These are phyloP conservation scores for Limnephilus rhombicus DNA, from an alignment of 2,888 invertebrate species.

Conservation along the genomic window DNA sequence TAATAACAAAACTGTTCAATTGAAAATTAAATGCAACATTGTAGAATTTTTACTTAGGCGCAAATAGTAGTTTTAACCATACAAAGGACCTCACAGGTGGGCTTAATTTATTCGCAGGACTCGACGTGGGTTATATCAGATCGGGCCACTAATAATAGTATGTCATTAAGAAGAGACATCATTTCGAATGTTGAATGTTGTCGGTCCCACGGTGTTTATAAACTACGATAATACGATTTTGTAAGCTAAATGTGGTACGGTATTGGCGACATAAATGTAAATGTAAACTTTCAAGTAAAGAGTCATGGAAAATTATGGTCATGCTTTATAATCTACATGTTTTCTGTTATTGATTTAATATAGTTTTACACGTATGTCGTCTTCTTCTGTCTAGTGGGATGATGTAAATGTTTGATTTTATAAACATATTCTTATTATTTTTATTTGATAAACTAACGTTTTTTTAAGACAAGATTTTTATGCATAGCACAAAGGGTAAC, in stretches of 20 bases:
- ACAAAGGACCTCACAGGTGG: neutral
- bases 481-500: no score
- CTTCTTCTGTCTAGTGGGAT: no score
- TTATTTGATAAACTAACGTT: no score
- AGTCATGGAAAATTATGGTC: neutral
- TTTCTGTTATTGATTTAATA: neutral
- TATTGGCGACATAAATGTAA: neutral
- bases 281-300: neutral
- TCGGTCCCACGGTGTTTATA: neutral
- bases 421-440: no score
- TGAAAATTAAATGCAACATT: neutral
- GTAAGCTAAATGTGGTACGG: neutral
- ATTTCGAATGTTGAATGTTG: neutral
- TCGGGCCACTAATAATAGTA: neutral
- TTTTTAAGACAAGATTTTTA: no score
- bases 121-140: neutral
- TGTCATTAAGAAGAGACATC: neutral
- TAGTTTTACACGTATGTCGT: no score
- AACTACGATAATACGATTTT: neutral
- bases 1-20: neutral
- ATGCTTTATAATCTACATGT: neutral
- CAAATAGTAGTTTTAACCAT: neutral
- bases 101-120: conserved; percentile 1
- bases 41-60: neutral
- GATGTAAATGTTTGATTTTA: no score